Evolutionary conservation across 2,797 vertebrate genomes (phyloP), one percentile per base, ranked within the genome.

Genomic region (Lateolabrax maculatus): DNA sequence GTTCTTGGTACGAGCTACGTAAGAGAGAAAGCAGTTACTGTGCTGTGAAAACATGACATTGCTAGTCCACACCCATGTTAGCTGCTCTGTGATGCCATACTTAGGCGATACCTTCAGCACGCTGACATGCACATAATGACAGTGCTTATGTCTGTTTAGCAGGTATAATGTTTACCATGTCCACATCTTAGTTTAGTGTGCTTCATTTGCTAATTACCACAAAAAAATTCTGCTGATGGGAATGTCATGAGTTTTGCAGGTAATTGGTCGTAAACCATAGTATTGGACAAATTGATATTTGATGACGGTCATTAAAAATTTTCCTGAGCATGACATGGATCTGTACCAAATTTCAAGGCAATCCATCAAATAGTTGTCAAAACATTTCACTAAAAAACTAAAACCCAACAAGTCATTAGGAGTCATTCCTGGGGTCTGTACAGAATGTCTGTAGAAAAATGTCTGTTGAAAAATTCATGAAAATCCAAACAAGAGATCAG

Each of bases 321-420:
- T 25, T n/a, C n/a, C n/a, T n/a, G n/a, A n/a, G n/a, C n/a, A n/a
- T n/a, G n/a, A n/a, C n/a, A n/a, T 41, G 16, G 13, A 6, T 25
- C 10, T 49, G 21, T 11, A 12, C n/a, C 48, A 49, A 6, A 51
- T 23, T 51, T 25, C n/a, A 23, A n/a, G 46, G 21, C 46, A n/a
- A n/a, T n/a, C n/a, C n/a, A n/a, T n/a, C n/a, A n/a, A n/a, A n/a
- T n/a, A n/a, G n/a, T n/a, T n/a, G n/a, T n/a, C n/a, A n/a, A n/a
- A n/a, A n/a, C n/a, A n/a, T n/a, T n/a, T n/a, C n/a, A n/a, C n/a
- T n/a, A n/a, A n/a, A n/a, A n/a, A n/a, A n/a, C n/a, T n/a, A n/a
- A n/a, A n/a, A n/a, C n/a, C n/a, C 5, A 41, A 23, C 16, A 60
- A 9, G n/a, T 41, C 0, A 0, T 1, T n/a, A n/a, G n/a, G n/a